Conservation (phyloP, 2,113 vertebrate genomes). For the Varanus komodoensis region DNA sequence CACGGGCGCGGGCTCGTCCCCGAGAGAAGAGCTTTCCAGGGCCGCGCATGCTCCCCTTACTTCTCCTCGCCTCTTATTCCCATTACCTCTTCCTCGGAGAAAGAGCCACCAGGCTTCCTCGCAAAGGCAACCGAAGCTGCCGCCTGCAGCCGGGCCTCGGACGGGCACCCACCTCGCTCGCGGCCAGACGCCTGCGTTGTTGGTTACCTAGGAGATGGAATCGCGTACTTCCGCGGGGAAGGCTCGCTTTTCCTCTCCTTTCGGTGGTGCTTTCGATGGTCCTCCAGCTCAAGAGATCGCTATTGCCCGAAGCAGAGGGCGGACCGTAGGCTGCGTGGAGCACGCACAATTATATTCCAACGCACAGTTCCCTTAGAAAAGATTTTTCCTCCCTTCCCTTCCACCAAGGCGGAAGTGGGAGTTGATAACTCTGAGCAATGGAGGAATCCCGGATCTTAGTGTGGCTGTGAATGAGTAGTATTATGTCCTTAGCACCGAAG, state of each 20-base stretch:
- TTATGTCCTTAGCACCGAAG: not conserved
- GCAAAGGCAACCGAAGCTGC: not conserved
- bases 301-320: too few relatives aligned
- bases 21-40: not conserved
- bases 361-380: not conserved
- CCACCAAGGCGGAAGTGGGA: not conserved
- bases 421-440: not conserved
- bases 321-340: not conserved
- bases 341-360: not conserved
- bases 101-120: not conserved
- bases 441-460: not conserved
- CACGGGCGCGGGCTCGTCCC: not conserved
- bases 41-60: not conserved
- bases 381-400: not conserved
- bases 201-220: constrained; percentile 54
- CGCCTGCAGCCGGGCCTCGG: not conserved
- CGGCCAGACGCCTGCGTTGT: constrained; percentile 44
- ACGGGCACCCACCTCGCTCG: too few relatives aligned
- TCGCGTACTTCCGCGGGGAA: rapidly evolving
- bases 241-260: rapidly evolving
- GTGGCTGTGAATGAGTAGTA: not conserved
- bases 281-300: not conserved
- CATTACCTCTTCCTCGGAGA: not conserved
- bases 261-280: too few relatives aligned
- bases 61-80: not conserved